Evolutionary conservation across 2,797 vertebrate genomes (phyloP), one percentile per base, ranked within the genome.

Genomic region (Pipistrellus nathusii): DNA sequence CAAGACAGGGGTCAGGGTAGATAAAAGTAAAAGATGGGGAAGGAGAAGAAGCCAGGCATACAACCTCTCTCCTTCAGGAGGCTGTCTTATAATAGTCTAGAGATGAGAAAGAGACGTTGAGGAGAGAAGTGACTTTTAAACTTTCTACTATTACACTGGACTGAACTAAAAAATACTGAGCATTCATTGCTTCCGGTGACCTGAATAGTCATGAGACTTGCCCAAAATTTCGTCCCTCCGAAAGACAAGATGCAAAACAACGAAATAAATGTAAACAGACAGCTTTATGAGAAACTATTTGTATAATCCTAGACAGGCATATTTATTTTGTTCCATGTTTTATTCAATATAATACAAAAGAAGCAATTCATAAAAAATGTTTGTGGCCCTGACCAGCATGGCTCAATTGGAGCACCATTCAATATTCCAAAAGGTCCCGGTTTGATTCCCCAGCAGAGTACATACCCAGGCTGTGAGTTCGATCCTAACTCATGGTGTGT

Each of bases 361-460:
- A 73, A 80, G 25, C 9, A 18, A 62, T 78, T 94, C 66, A 66
- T 48, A 48, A 78, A 68, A 92, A 96, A 73, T 64, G 38, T 59
- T 83, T 68, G n/a, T 32, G 17, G 64, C 3, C 18, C n/a, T 20
- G 64, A n/a, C 62, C 62, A 64, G 30, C 30, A 30, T 64, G 15
- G 30, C 62, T 64, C 62, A 17, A 18, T 32, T 8, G 62, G 14
- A n/a, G 14, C 62, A 8, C 32, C 7, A 64, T 17, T 18, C 30
- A 15, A 0, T 64, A 17, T 14, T 15, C 14, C 62, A 64, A 32
- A n/a, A n/a, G 30, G 7, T 17, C 14, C 8, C 1, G 14, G 14
- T 68, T 32, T 35, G n/a, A 68, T 68, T 32, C 64, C 17, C 64
- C 4, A 8, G 3, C n/a, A 68, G 64, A 17, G 17, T 20, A 68